Evolutionary conservation across 1,140 invertebrate genomes (phyloP).

Genomic region (Planococcus citri): DNA sequence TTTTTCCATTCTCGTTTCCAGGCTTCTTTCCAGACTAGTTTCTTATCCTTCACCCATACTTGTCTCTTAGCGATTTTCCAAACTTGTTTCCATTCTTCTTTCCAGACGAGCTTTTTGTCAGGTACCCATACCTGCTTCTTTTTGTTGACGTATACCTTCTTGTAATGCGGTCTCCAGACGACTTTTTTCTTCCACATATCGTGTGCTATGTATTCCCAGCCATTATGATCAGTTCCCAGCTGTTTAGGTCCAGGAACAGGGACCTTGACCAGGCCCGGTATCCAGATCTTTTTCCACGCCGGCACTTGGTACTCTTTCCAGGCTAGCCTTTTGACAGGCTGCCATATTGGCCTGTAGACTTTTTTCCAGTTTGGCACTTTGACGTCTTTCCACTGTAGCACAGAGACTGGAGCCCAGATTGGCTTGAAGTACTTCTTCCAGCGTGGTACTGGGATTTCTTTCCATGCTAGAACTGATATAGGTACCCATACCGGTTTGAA

Average conservation of each 20-base stretch:
- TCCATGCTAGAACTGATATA: slow-evolving; percentile 33
- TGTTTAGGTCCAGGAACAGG: slow-evolving; percentile 58
- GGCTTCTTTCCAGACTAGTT: slow-evolving; percentile 58
- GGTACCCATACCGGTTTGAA: slow-evolving; percentile 34
- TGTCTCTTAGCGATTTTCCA: slow-evolving; percentile 66
- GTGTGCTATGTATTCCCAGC: slow-evolving; percentile 63
- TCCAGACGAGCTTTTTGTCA: slow-evolving; percentile 63
- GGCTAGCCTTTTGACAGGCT: slow-evolving; percentile 52
- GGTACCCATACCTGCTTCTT: slow-evolving; percentile 67
- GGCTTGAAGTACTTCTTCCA: slow-evolving; percentile 37
- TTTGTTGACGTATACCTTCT: slow-evolving; percentile 62
- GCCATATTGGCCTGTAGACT: slow-evolving; percentile 54
- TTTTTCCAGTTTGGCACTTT: slow-evolving; percentile 54
- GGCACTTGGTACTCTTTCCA: slow-evolving; percentile 61
- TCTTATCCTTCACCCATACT: slow-evolving; percentile 63
- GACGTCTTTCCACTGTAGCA: slow-evolving; percentile 42
- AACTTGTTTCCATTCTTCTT: slow-evolving; percentile 62
- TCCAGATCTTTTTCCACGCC: slow-evolving; percentile 54
- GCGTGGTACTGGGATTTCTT: slow-evolving; percentile 37
- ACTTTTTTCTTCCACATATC: slow-evolving; percentile 68
- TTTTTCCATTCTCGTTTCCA: slow-evolving; percentile 50
- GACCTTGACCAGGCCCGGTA: slow-evolving; percentile 51
- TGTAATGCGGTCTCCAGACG: slow-evolving; percentile 65
- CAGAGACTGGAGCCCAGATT: slow-evolving; percentile 32
- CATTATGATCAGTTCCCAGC: slow-evolving; percentile 54